phyloP scores from a whole-genome alignment of 2,113 vertebrate genomes.

The Odobenus rosmarus region DNA sequence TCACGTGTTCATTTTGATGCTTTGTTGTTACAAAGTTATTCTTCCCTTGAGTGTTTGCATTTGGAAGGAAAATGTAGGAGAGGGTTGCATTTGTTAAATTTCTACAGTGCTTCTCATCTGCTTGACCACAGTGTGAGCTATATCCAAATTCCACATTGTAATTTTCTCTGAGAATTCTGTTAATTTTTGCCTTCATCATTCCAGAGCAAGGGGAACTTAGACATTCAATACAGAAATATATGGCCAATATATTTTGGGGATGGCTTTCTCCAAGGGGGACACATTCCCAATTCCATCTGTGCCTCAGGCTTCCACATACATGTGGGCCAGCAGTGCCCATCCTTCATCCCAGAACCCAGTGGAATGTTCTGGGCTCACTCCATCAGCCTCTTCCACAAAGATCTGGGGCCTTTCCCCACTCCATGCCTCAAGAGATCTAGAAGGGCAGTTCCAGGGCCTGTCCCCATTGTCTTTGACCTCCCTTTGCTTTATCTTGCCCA shows the following conservation, averaged over 20 bases:
- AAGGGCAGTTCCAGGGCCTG: not conserved
- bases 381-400: not conserved
- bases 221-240: not conserved
- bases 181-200: not conserved
- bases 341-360: not conserved
- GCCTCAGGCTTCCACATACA: not conserved
- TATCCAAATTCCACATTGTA: not conserved
- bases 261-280: not conserved
- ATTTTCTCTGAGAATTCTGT: slow-evolving; percentile 5
- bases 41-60: slow-evolving; percentile 28
- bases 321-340: no score
- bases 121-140: not conserved
- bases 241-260: not conserved
- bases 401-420: not conserved
- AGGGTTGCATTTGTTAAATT: not conserved
- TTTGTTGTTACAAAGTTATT: slow-evolving; percentile 45
- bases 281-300: not conserved
- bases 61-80: not conserved
- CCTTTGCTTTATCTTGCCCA: not conserved
- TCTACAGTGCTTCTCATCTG: not conserved
- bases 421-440: not conserved
- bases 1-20: not conserved
- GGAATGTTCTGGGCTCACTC: not conserved
- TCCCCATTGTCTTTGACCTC: not conserved
- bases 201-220: not conserved